Conservation (phyloP, 2,797 vertebrate genomes). For the Protonibea diacanthus region DNA sequence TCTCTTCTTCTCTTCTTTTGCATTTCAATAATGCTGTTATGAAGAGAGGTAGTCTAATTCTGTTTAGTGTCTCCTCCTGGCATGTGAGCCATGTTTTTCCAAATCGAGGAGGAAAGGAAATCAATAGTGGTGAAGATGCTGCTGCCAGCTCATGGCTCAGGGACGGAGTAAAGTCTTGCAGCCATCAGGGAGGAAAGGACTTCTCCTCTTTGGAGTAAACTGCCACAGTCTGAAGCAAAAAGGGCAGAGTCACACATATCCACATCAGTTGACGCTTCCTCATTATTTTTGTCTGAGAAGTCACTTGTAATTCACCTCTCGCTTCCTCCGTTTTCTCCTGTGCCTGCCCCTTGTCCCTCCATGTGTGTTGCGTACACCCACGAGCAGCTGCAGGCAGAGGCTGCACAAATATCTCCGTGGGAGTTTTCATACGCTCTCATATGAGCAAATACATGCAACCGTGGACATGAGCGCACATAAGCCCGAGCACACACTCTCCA, state of each 20-base stretch:
- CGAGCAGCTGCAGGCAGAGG: slow-evolving; percentile 55
- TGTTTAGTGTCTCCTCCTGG: slow-evolving; percentile 44
- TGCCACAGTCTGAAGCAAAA: slow-evolving; percentile 32
- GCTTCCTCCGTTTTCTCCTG: slow-evolving; percentile 28
- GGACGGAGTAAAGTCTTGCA: slow-evolving; percentile 38
- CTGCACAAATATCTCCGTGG: slow-evolving; percentile 43
- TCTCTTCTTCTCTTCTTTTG: slow-evolving; percentile 35
- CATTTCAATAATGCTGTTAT: slow-evolving; percentile 55
- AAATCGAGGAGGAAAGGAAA: slow-evolving; percentile 75
- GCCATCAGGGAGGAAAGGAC: slow-evolving; percentile 53
- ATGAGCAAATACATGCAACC: slow-evolving; percentile 30
- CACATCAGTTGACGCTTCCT: slow-evolving; percentile 27
- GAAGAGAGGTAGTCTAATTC: slow-evolving; percentile 47
- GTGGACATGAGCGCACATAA: slow-evolving; percentile 18
- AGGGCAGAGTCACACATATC: slow-evolving; percentile 28
- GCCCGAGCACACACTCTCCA: slow-evolving; percentile 12
- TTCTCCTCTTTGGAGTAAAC: slow-evolving; percentile 46
- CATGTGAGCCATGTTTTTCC: slow-evolving; percentile 64
- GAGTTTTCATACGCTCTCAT: slow-evolving; percentile 36
- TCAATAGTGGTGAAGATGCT: slow-evolving; percentile 71
- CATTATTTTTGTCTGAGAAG: slow-evolving; percentile 42
- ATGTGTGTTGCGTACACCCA: slow-evolving; percentile 39
- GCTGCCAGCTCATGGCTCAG: slow-evolving; percentile 68
- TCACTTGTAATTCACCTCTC: slow-evolving; percentile 49
- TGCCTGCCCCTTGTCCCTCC: not conserved